Base-by-base conservation (phyloP, 1,140 invertebrate genomes). In the Magallana ariakensis region DNA sequence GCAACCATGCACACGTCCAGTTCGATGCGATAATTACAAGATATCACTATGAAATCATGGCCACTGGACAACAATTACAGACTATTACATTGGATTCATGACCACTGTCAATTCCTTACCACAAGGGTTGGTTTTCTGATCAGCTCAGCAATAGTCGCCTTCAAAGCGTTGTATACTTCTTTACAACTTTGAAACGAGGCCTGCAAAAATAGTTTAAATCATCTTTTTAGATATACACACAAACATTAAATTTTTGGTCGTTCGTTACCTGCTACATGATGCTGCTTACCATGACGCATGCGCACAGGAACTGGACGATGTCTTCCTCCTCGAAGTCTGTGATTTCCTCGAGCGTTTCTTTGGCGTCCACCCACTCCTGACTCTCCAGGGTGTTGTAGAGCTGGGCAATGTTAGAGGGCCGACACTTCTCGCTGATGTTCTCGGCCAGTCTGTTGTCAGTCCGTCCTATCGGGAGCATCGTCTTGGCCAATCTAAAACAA, bases 351-450 rank as follows among this genome's bases (percentile, higher is more conserved):
- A 94, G 55, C 0, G 87, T 87, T 86, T 94, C 93, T 80, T 94
- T 94, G 62, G 93, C 93, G 82, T 94, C 93, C 82, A 94, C 87
- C 91, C 91, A 91, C 58, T 91, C 90, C 60, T 93, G 92, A 53
- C 91, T 92, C 75, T 94, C 93, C 15, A 94, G 86, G 3, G 91
- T 90, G 53, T 91, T 92, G 75, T 93, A 94, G 16, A 87, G 60
- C 80, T 92, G 81, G 4, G 93, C 93, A 10, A 94, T 90, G 54
- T 90, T 91, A 84, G 89, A 90, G 15, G 93, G 93, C 19, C 93
- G 91, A 88, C 92, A 94, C 58, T 89, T 89, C 87, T 94, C 93
- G 54, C 90, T 92, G 75, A 94, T 91, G 85, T 93, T 94, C 81
- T 94, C 93, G 5, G 91, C 89, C 11, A 85, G 87, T 46, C 92